These are phyloP conservation scores for Isoperla grammatica DNA, from an alignment of 2,888 invertebrate species.

Conservation along the genomic window DNA sequence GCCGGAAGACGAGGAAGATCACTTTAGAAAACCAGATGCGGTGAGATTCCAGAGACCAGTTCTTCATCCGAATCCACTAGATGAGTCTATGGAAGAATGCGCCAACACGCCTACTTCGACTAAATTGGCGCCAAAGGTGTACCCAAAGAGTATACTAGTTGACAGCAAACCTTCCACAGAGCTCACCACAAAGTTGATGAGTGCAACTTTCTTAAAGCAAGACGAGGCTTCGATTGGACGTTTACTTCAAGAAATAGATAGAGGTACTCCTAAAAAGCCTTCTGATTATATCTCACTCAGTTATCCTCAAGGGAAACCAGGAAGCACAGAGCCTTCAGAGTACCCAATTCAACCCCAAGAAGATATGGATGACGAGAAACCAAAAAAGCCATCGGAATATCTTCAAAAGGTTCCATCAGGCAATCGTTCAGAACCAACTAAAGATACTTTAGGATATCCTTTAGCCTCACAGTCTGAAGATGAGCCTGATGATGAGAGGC, in stretches of 20 bases:
- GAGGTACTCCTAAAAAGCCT: background rate
- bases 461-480: background rate
- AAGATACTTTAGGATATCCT: background rate
- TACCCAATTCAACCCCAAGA: background rate
- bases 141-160: constrained; percentile 3
- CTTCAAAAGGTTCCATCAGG: background rate
- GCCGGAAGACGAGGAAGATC: constrained; percentile 57
- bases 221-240: background rate
- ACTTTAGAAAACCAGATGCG: constrained; percentile 4
- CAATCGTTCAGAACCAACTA: background rate
- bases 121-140: constrained; percentile 18
- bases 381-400: constrained; percentile 14
- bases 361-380: constrained; percentile 11
- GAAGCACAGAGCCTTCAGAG: background rate
- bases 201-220: background rate
- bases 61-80: constrained; percentile 22
- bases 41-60: constrained; percentile 26
- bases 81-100: constrained; percentile 21
- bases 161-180: background rate
- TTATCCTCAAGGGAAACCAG: too few species aligned
- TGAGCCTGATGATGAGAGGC: constrained; percentile 3
- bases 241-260: background rate
- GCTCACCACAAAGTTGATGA: too few species aligned
- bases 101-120: background rate
- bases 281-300: background rate